Evolutionary conservation across 2,113 vertebrate species (phyloP).

Genomic region (Apodemus speciosus): DNA sequence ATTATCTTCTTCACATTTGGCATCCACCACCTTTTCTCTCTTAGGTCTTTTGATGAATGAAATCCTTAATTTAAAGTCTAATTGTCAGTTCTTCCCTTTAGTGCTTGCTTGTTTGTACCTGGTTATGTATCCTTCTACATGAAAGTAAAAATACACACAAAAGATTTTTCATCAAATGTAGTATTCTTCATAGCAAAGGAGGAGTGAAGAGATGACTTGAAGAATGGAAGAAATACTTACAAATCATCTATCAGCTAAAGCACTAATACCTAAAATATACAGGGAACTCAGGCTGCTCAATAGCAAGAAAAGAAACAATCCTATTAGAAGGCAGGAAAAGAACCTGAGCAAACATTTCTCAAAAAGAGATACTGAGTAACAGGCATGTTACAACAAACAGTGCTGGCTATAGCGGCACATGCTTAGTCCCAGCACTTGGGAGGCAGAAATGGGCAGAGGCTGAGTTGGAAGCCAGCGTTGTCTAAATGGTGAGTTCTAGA

Average conservation of each 20-base stretch:
- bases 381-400: neutral
- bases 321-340: neutral
- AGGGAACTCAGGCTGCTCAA: neutral
- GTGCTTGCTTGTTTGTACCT: neutral
- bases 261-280: neutral
- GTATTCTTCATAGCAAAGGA: neutral
- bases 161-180: neutral
- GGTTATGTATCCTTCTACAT: neutral
- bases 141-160: neutral
- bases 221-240: neutral
- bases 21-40: neutral
- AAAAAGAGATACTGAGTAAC: neutral
- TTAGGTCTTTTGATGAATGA: neutral
- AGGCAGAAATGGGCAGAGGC: neutral
- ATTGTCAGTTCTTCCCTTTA: neutral
- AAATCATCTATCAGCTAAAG: neutral
- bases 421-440: neutral
- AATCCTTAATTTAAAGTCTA: slow-evolving; percentile 34
- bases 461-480: neutral
- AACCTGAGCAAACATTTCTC: neutral
- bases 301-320: neutral
- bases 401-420: neutral
- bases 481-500: neutral
- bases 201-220: neutral
- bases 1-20: slow-evolving; percentile 1